A percentile compares a stretch with the other conserved stretches of the same genome.
These are phyloP conservation scores for Plotosus lineatus DNA, from an alignment of 2,113 vertebrate species.

Conservation along the genomic window DNA sequence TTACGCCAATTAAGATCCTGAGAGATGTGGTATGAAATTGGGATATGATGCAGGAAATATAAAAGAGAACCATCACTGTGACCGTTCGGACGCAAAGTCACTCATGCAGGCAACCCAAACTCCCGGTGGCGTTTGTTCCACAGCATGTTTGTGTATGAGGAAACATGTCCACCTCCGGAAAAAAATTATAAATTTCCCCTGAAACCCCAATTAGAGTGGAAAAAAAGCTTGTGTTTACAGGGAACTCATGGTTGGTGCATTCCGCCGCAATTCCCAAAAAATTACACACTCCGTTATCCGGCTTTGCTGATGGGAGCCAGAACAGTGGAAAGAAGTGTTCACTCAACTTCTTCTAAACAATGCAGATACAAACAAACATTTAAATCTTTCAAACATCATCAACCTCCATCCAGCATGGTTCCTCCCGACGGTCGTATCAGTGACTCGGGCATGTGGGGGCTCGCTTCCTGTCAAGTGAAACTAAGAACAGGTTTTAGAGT, in stretches of 20 bases:
- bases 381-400: slow-evolving; percentile 3
- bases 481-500: not conserved
- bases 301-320: not conserved
- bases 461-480: not conserved
- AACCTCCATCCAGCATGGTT: too few species aligned
- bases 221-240: slow-evolving; percentile 7
- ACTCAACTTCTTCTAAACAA: slow-evolving; percentile 26
- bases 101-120: not conserved
- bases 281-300: slow-evolving; percentile 24
- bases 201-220: not conserved
- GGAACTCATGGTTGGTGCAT: not conserved
- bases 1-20: too few species aligned
- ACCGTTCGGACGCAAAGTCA: not conserved
- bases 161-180: not conserved
- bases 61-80: not conserved
- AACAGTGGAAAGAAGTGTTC: slow-evolving; percentile 19
- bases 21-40: not conserved
- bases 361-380: slow-evolving; percentile 23
- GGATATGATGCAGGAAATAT: not conserved
- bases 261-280: slow-evolving; percentile 31
- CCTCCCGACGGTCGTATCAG: not conserved
- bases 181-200: not conserved
- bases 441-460: too few species aligned
- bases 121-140: not conserved
- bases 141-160: not conserved